phyloP scores from a whole-genome alignment of 2,113 vertebrate species.

The Cephalopterus ornatus region DNA sequence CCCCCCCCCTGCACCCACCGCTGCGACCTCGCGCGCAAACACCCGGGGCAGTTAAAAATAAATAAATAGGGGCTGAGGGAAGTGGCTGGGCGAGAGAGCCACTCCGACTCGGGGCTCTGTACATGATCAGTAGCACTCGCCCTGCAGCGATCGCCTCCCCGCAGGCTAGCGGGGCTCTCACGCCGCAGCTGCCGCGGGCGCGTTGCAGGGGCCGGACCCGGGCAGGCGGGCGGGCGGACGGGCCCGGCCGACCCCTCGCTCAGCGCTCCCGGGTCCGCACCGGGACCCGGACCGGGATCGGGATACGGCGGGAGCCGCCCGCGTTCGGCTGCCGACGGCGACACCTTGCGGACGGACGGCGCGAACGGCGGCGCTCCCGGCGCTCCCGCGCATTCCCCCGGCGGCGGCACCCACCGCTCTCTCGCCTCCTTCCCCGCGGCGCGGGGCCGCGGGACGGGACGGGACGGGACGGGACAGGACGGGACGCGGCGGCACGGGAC shows the following conservation, averaged over 20 bases:
- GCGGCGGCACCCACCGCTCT: neutral
- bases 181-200: neutral
- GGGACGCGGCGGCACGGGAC: neutral
- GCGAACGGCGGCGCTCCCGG: neutral
- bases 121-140: neutral
- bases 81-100: neutral
- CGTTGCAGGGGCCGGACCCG: neutral
- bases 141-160: neutral
- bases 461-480: neutral
- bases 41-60: neutral
- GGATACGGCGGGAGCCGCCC: neutral
- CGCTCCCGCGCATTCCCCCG: neutral
- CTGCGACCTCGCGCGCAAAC: neutral
- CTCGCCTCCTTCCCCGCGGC: neutral
- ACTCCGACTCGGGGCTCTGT: neutral
- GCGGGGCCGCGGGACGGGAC: neutral
- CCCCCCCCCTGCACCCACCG: neutral
- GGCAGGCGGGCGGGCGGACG: too few relatives aligned
- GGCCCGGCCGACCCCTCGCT: neutral
- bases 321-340: constrained; percentile 62
- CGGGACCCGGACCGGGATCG: neutral
- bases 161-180: neutral
- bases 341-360: constrained; percentile 70
- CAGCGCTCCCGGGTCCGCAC: neutral
- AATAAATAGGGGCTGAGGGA: neutral